Conservation (phyloP, 2,797 vertebrate genomes). For the Centropyge bicolor region DNA sequence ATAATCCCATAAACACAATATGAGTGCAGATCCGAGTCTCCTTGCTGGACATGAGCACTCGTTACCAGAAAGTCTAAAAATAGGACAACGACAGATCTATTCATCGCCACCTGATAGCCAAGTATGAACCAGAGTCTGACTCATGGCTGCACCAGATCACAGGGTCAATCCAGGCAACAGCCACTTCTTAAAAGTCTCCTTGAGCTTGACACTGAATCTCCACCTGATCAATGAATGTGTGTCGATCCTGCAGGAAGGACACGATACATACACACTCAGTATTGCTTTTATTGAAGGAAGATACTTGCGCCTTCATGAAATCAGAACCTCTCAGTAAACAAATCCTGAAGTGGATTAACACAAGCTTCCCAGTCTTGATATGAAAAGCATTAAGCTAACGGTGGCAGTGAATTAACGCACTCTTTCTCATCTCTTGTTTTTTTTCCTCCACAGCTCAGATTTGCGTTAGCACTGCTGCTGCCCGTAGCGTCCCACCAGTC, state of each 20-base stretch:
- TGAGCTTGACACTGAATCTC: slow-evolving; percentile 25
- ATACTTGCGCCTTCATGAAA: background rate
- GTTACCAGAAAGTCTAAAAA: slow-evolving; percentile 23
- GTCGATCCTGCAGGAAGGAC: background rate
- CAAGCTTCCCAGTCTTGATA: no score
- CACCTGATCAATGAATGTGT: background rate
- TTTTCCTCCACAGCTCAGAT: slow-evolving; percentile 41
- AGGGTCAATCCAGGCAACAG: background rate
- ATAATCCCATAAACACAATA: slow-evolving; percentile 1
- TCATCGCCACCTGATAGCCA: background rate
- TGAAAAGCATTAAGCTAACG: background rate
- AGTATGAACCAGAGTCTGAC: background rate
- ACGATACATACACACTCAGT: background rate
- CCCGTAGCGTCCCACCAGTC: slow-evolving; percentile 36
- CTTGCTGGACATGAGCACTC: slow-evolving; percentile 2
- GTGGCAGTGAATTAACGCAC: background rate
- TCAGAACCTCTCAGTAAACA: background rate
- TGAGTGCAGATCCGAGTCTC: background rate
- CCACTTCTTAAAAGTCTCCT: slow-evolving; percentile 9
- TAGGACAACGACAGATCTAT: background rate
- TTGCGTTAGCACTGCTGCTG: slow-evolving; percentile 51
- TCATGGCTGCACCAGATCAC: slow-evolving; percentile 22
- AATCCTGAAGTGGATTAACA: background rate
- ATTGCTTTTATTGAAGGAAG: background rate
- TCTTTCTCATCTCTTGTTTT: background rate